phyloP scores from a whole-genome alignment of 2,113 vertebrate genomes.

The Larimichthys polyactis region DNA sequence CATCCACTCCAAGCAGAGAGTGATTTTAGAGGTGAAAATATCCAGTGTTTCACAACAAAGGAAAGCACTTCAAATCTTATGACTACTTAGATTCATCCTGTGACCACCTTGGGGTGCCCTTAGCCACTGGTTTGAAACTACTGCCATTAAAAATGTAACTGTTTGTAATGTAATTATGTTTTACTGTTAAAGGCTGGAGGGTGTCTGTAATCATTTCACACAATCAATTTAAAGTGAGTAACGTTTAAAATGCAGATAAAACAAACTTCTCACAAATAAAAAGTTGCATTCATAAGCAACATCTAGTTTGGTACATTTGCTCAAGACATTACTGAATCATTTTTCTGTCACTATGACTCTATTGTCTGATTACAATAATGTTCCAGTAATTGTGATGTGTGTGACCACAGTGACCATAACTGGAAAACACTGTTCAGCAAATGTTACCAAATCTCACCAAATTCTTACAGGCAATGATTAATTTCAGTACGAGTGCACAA shows the following conservation, averaged over 20 bases:
- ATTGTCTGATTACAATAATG: not conserved
- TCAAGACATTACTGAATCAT: not conserved
- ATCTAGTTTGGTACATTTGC: not conserved
- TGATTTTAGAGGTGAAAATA: not conserved
- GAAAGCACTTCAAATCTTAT: too few species aligned
- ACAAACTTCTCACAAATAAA: not conserved
- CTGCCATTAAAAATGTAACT: not conserved
- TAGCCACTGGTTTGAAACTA: not conserved
- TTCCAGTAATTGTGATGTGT: slow-evolving; percentile 8
- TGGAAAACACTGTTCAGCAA: not conserved
- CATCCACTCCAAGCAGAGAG: not conserved
- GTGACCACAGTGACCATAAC: not conserved
- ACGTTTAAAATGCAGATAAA: not conserved
- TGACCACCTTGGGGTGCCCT: not conserved
- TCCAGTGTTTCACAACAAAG: not conserved
- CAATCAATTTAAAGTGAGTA: not conserved
- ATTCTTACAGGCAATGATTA: too few species aligned
- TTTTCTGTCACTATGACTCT: not conserved
- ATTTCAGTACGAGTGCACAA: not conserved
- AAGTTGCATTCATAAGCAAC: not conserved
- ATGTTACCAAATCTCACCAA: not conserved
- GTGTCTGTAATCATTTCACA: not conserved
- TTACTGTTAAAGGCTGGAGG: not conserved
- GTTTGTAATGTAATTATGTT: not conserved
- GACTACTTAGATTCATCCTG: too few species aligned